phyloP scores from a whole-genome alignment of 1,140 invertebrate species.

The Antheraea mylitta region DNA sequence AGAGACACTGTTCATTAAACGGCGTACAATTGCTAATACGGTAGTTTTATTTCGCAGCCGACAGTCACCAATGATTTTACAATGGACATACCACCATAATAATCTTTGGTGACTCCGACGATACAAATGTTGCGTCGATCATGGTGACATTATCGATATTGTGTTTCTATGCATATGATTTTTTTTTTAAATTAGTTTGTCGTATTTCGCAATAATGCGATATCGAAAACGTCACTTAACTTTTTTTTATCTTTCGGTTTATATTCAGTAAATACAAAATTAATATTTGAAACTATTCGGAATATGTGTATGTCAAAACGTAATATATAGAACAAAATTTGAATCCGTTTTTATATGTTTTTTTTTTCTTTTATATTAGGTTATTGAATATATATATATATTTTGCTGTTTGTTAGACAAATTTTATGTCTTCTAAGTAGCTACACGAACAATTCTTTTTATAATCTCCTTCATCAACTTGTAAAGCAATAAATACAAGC shows the following conservation, averaged over 20 bases:
- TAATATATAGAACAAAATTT: not conserved
- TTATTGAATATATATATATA: constrained; percentile 26
- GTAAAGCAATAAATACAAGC: constrained; percentile 23
- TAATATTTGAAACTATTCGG: not conserved
- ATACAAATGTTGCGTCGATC: not conserved
- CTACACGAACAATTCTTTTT: not conserved
- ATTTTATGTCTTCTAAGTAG: not conserved
- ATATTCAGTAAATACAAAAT: not conserved
- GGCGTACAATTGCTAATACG: constrained; percentile 57
- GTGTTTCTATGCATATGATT: too few species aligned
- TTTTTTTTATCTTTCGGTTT: not conserved
- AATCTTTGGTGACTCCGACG: constrained; percentile 34
- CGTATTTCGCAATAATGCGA: too few species aligned
- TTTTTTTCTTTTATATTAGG: constrained; percentile 12
- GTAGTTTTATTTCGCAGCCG: constrained; percentile 66
- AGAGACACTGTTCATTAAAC: constrained; percentile 71
- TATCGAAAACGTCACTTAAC: too few species aligned
- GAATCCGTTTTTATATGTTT: constrained; percentile 15
- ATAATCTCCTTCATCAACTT: not conserved
- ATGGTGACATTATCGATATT: not conserved
- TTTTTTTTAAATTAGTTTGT: too few species aligned
- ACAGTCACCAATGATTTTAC: constrained; percentile 28
- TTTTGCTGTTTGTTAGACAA: constrained; percentile 6
- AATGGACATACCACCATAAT: constrained; percentile 71
- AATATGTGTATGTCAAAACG: not conserved